Percentiles rank a stretch among this genome's conserved stretches.
phyloP scores from a whole-genome alignment of 2,113 vertebrate species.

The Mirza zaza region DNA sequence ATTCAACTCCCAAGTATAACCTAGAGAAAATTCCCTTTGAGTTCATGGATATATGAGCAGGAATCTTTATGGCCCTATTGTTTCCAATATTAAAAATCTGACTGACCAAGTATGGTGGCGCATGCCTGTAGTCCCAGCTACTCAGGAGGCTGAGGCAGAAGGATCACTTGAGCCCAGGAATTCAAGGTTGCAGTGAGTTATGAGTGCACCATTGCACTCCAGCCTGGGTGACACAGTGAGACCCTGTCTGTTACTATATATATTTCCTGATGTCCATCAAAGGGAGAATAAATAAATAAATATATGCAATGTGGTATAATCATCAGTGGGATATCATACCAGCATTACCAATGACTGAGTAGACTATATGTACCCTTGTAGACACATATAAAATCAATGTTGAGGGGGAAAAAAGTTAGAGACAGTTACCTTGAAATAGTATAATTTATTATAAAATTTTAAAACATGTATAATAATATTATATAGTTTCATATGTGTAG shows the following conservation, averaged over 20 bases:
- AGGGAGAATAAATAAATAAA: neutral
- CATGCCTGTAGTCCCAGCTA: neutral
- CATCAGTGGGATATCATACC: neutral
- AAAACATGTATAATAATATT: neutral
- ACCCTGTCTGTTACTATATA: neutral
- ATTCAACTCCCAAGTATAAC: neutral
- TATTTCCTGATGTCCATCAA: neutral
- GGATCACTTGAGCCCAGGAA: neutral
- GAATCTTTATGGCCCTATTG: neutral
- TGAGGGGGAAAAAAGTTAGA: neutral
- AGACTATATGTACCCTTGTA: neutral
- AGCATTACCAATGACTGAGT: no score
- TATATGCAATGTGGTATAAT: neutral
- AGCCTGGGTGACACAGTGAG: neutral
- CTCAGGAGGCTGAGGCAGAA: neutral
- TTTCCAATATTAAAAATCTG: neutral
- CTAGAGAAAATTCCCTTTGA: neutral
- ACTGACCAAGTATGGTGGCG: neutral
- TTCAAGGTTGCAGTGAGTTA: neutral
- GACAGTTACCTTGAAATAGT: neutral
- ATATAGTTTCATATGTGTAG: neutral
- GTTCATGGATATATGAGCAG: neutral
- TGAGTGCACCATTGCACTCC: neutral
- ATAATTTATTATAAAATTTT: neutral
- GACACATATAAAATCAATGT: neutral